Evolutionary conservation across 2,888 invertebrate genomes (phyloP).

Genomic region (Cabera pusaria): DNA sequence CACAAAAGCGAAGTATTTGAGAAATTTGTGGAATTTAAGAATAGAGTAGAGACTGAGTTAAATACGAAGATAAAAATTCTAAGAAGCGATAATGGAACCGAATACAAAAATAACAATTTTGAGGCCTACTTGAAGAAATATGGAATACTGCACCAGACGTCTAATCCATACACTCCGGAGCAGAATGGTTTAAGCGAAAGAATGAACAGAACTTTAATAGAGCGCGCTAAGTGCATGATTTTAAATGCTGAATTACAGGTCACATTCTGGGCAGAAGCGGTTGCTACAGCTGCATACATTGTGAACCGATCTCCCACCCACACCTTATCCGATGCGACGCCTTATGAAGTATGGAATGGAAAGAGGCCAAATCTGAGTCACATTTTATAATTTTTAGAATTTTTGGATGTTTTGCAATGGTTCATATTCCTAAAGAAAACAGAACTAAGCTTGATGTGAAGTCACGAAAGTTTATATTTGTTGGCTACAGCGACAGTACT

Average conservation of each 20-base stretch:
- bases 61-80: neutral
- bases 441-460: slow-evolving; percentile 4
- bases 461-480: slow-evolving; percentile 1
- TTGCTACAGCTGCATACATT: slow-evolving; percentile 11
- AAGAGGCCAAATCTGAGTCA: slow-evolving; percentile 1
- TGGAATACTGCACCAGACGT: slow-evolving; percentile 3
- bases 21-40: neutral
- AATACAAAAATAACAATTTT: slow-evolving; percentile 8
- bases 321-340: slow-evolving; percentile 2
- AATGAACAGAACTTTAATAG: slow-evolving; percentile 2
- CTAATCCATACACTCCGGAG: slow-evolving; percentile 1
- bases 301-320: slow-evolving; percentile 7
- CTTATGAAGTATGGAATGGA: slow-evolving; percentile 7
- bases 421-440: slow-evolving; percentile 1
- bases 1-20: slow-evolving; percentile 5
- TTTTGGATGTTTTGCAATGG: slow-evolving; percentile 2
- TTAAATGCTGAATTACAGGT: slow-evolving; percentile 1
- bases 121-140: neutral
- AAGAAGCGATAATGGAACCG: slow-evolving; percentile 8
- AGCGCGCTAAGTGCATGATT: slow-evolving; percentile 9
- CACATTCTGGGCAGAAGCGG: slow-evolving; percentile 15
- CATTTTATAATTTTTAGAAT: too few species aligned
- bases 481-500: slow-evolving; percentile 2
- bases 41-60: neutral
- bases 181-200: slow-evolving; percentile 6